Conservation (phyloP, 2,113 vertebrate genomes). For the Picathartes gymnocephalus region DNA sequence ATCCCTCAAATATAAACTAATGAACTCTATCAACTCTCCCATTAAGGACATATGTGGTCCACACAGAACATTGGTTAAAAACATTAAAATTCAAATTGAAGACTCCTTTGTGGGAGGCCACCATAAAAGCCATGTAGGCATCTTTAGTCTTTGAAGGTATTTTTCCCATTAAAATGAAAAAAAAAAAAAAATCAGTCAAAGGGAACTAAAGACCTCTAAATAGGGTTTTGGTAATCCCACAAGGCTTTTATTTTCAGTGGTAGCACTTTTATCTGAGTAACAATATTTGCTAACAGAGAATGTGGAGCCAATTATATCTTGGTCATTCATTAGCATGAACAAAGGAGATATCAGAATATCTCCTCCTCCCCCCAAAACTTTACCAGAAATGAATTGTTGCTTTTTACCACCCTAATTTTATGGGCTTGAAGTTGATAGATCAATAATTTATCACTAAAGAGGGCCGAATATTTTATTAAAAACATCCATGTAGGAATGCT, state of each 20-base stretch:
- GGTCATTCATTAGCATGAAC: neutral
- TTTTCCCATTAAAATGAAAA: neutral
- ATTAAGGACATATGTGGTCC: neutral
- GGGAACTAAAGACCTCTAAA: neutral
- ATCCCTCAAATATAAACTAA: neutral
- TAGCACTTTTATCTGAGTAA: neutral
- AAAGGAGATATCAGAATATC: neutral
- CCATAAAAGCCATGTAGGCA: neutral
- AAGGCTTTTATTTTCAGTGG: neutral
- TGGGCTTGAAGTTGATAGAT: neutral
- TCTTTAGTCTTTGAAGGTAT: neutral
- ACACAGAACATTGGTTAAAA: neutral
- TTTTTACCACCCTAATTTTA: neutral
- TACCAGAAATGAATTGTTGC: neutral
- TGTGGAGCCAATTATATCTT: neutral
- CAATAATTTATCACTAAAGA: neutral
- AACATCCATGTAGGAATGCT: neutral
- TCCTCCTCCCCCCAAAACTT: neutral
- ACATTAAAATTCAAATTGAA: neutral
- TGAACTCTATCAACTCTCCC: neutral
- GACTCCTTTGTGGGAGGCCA: neutral
- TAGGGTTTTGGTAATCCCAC: neutral
- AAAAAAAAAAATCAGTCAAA: neutral
- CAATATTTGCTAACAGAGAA: neutral
- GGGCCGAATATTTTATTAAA: neutral